These are phyloP conservation scores for Cephalopachus bancanus DNA, from an alignment of 2,797 vertebrate species.

Conservation along the genomic window DNA sequence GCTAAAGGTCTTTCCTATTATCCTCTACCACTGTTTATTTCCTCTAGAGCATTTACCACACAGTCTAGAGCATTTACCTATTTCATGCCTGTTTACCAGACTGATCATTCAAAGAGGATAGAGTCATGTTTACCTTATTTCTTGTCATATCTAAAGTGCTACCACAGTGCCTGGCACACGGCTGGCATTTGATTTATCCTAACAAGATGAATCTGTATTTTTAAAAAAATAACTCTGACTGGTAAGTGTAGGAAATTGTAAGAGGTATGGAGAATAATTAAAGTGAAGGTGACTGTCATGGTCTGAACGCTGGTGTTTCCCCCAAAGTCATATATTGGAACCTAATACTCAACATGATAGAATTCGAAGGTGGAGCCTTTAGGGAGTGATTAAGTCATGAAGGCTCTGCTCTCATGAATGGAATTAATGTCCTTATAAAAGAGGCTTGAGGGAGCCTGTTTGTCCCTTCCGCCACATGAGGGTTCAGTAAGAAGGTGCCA, in stretches of 20 bases:
- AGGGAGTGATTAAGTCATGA: background rate
- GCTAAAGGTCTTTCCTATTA: background rate
- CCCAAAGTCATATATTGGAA: background rate
- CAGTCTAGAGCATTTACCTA: background rate
- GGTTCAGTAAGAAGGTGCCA: background rate
- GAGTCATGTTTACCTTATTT: background rate
- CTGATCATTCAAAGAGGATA: background rate
- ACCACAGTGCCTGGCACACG: background rate
- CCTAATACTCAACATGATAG: background rate
- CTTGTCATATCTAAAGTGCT: background rate
- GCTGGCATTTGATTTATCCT: background rate
- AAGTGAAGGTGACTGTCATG: background rate
- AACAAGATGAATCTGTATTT: slow-evolving; percentile 3
- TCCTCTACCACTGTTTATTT: background rate
- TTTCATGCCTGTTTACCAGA: background rate
- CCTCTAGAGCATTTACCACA: background rate
- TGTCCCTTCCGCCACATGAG: background rate
- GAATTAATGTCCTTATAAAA: background rate
- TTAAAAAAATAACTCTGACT: background rate
- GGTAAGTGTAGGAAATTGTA: background rate
- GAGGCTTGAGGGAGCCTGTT: background rate
- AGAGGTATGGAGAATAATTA: background rate
- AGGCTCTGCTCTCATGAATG: background rate
- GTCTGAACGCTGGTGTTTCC: background rate
- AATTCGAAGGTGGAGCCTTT: background rate